Evolutionary conservation across 2,113 vertebrate species (phyloP).

Genomic region (Amia ocellicauda): DNA sequence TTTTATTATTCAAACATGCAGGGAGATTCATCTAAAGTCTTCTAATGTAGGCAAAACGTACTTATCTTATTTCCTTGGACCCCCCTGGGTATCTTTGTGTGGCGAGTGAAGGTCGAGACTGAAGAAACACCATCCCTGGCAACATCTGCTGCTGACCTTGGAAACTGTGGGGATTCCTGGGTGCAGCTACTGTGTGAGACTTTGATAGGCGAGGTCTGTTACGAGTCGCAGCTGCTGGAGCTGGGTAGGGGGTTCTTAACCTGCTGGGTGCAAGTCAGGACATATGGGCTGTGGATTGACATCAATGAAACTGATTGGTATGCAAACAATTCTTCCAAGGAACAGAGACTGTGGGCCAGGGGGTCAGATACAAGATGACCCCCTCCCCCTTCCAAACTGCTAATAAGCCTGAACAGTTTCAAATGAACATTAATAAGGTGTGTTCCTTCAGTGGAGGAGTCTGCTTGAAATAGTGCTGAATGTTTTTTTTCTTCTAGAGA

Average conservation of each 20-base stretch:
- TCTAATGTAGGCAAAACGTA: slow-evolving; percentile 35
- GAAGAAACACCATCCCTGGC: slow-evolving; percentile 32
- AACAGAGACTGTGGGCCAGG: no score
- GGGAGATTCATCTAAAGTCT: slow-evolving; percentile 44
- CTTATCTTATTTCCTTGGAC: slow-evolving; percentile 33
- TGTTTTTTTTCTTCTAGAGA: no score
- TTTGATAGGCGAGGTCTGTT: slow-evolving; percentile 44
- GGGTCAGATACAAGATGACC: no score
- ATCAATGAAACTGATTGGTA: not conserved
- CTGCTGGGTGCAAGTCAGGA: slow-evolving; percentile 20
- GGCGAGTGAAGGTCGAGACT: slow-evolving; percentile 45
- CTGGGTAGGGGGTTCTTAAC: slow-evolving; percentile 20
- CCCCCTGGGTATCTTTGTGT: slow-evolving; percentile 32
- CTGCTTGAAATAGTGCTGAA: no score
- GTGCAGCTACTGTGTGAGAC: slow-evolving; percentile 16
- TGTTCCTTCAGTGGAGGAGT: no score
- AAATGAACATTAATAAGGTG: no score
- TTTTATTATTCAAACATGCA: slow-evolving; percentile 42
- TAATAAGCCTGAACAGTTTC: no score
- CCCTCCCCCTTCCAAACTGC: no score
- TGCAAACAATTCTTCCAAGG: slow-evolving; percentile 6
- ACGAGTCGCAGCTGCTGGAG: slow-evolving; percentile 9
- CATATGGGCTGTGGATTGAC: not conserved
- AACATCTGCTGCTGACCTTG: slow-evolving; percentile 39
- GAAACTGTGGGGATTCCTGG: slow-evolving; percentile 1